Evolutionary conservation across 2,797 vertebrate genomes (phyloP).

Genomic region (Poecilia wingei): DNA sequence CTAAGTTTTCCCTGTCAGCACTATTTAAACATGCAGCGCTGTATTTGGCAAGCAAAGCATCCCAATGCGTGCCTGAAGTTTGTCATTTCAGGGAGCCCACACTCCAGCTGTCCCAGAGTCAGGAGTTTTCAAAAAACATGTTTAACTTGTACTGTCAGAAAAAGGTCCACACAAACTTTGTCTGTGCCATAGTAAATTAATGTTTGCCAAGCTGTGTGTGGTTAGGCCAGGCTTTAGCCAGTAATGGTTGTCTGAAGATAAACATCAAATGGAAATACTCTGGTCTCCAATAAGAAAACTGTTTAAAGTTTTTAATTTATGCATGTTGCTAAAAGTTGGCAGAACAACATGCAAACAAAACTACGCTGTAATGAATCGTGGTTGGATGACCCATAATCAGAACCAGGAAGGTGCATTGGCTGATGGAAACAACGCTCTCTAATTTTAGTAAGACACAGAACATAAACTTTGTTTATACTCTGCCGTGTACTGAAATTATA

Average conservation of each 20-base stretch:
- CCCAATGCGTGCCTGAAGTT: constrained; percentile 75
- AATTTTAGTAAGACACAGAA: background rate
- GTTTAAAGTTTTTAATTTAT: background rate
- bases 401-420: background rate
- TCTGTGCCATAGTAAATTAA: constrained; percentile 18
- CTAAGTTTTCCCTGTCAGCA: constrained; percentile 73
- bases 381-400: background rate
- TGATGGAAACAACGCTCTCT: background rate
- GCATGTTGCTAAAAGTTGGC: background rate
- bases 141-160: constrained; percentile 41
- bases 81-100: constrained; percentile 71
- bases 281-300: constrained; percentile 6
- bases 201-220: constrained; percentile 14
- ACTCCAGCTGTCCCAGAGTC: constrained; percentile 48
- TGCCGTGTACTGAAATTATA: background rate
- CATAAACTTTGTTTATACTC: background rate
- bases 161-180: constrained; percentile 27
- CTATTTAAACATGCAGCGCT: constrained; percentile 65
- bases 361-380: background rate
- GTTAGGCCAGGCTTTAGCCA: constrained; percentile 8
- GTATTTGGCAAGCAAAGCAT: constrained; percentile 73
- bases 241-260: background rate
- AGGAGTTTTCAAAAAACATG: constrained; percentile 55
- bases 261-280: background rate
- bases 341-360: background rate